These are phyloP conservation scores for Notolepis coatsorum DNA, from an alignment of 2,797 vertebrate species.

Conservation along the genomic window DNA sequence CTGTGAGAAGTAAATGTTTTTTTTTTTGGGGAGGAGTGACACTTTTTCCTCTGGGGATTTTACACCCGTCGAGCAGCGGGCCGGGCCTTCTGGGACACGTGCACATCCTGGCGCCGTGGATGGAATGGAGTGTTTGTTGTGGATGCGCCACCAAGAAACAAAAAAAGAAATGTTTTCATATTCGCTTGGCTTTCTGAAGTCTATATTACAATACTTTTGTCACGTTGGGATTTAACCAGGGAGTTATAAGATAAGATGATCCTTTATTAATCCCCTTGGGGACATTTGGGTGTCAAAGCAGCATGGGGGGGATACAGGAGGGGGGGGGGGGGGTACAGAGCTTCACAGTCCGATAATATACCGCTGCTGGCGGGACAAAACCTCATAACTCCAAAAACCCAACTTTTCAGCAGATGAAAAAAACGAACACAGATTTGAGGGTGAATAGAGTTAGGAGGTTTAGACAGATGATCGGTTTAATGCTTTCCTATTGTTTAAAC, in stretches of 20 bases:
- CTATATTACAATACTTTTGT: background rate
- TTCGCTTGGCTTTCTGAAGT: background rate
- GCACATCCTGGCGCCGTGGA: conserved; percentile 1
- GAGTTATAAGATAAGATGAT: background rate
- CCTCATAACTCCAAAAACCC: too few relatives aligned
- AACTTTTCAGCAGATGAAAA: too few relatives aligned
- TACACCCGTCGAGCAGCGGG: background rate
- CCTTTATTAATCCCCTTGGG: too few relatives aligned
- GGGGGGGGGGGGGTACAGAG: too few relatives aligned
- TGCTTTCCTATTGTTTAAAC: too few relatives aligned
- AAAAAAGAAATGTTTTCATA: background rate
- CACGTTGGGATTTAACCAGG: background rate
- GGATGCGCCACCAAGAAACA: background rate
- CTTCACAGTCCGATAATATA: too few relatives aligned
- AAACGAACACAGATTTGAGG: too few relatives aligned
- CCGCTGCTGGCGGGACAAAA: too few relatives aligned
- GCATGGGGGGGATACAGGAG: too few relatives aligned
- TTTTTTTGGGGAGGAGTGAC: background rate
- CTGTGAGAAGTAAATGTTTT: background rate
- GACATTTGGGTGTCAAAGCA: too few relatives aligned
- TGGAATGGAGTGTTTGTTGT: background rate
- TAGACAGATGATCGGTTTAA: too few relatives aligned
- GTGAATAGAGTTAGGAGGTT: too few relatives aligned
- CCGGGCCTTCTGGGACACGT: background rate
- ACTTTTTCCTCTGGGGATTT: background rate